phyloP scores from a whole-genome alignment of 2,888 invertebrate genomes.

The Sicus ferrugineus region DNA sequence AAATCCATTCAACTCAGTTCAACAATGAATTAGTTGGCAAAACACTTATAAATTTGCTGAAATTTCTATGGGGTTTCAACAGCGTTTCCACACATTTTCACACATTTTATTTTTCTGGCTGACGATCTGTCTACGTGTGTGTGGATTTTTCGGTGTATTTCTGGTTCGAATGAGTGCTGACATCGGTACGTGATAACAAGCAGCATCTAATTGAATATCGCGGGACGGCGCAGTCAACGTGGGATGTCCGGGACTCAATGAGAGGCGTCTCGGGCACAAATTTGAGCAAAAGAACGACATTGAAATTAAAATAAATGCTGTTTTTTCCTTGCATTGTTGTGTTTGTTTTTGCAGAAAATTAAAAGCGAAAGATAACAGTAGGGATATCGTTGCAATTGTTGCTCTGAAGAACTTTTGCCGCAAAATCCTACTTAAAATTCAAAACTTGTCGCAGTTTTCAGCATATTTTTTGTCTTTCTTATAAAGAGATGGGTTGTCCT shows the following conservation, averaged over 20 bases:
- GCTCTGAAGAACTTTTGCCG: not conserved
- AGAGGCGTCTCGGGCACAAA: no score
- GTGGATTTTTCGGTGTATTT: not conserved
- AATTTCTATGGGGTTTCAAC: no score
- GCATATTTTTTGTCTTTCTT: not conserved
- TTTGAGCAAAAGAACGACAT: not conserved
- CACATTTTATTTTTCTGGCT: not conserved
- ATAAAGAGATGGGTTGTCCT: not conserved
- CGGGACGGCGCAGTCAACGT: not conserved
- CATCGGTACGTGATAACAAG: slow-evolving; percentile 24
- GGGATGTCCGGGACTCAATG: not conserved
- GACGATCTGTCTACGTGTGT: not conserved
- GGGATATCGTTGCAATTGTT: slow-evolving; percentile 15
- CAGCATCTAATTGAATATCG: slow-evolving; percentile 28
- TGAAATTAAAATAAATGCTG: slow-evolving; percentile 28
- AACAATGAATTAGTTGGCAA: no score
- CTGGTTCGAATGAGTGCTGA: not conserved
- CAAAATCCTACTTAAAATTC: slow-evolving; percentile 11
- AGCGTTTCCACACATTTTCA: not conserved
- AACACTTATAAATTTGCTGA: no score
- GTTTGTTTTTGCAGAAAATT: slow-evolving; percentile 5
- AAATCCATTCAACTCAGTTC: no score
- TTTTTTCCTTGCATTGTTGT: no score
- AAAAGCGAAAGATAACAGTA: not conserved
- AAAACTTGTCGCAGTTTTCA: slow-evolving; percentile 16